A percentile compares a stretch with the other conserved stretches of the same genome.
Evolutionary conservation across 2,888 invertebrate genomes (phyloP).

Genomic region (Silvanus unidentatus): DNA sequence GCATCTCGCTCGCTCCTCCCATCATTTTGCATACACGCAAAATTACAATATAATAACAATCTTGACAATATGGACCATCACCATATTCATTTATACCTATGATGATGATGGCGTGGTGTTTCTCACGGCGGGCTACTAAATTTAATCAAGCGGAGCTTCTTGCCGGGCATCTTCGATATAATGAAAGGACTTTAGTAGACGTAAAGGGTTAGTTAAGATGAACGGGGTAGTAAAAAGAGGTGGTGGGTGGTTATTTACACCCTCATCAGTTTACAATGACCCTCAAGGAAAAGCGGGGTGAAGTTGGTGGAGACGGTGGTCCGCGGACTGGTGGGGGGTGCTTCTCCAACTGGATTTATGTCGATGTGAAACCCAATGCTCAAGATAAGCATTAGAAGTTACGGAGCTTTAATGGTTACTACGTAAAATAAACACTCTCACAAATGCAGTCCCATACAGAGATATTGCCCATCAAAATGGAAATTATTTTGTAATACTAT

Average conservation of each 20-base stretch:
- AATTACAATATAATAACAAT: slow-evolving; percentile 27
- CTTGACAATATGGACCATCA: slow-evolving; percentile 18
- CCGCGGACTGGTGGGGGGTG: slow-evolving; percentile 20
- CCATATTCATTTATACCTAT: slow-evolving; percentile 26
- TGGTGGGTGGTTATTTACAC: slow-evolving; percentile 53
- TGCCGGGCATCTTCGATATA: slow-evolving; percentile 40
- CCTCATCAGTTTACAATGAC: slow-evolving; percentile 66
- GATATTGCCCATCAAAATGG: slow-evolving; percentile 33
- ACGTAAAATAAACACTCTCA: too few relatives aligned
- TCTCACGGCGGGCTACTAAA: slow-evolving; percentile 28
- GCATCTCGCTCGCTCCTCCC: slow-evolving; percentile 1
- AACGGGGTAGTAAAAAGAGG: slow-evolving; percentile 36
- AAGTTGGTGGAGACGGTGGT: slow-evolving; percentile 17
- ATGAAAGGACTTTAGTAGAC: slow-evolving; percentile 42
- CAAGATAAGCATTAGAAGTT: slow-evolving; percentile 20
- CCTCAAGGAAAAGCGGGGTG: slow-evolving; percentile 36
- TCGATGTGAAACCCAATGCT: slow-evolving; percentile 40
- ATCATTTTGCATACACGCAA: slow-evolving; percentile 19
- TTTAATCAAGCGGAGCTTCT: slow-evolving; percentile 26
- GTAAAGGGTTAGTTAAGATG: slow-evolving; percentile 42
- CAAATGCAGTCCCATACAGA: slow-evolving; percentile 22
- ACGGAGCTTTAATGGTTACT: too few relatives aligned
- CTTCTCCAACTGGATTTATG: slow-evolving; percentile 35
- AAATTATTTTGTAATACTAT: slow-evolving; percentile 16
- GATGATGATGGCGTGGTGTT: slow-evolving; percentile 24